Base-by-base conservation (phyloP, 2,888 invertebrate genomes). In the Conistra vaccinii region DNA sequence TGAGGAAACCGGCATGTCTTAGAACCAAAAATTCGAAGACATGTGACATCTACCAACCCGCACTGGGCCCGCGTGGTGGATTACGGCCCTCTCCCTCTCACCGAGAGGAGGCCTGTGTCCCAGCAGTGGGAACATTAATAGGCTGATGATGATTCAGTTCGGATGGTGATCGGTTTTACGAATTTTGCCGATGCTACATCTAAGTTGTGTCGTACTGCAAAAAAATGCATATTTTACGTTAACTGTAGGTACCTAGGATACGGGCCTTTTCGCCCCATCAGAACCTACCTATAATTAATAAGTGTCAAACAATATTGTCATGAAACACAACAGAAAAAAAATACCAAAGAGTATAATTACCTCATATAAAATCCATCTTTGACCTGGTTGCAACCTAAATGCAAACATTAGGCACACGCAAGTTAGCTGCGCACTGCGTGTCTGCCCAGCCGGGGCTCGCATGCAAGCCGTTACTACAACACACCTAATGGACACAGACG, bases 381-480 rank as follows among this genome's bases (percentile, higher is more conserved):
- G 95, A 95, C 95, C 95, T 90, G 93, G 88, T 92, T 93, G 91
- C 92, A 94, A 94, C 92, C 93, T 94, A 92, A 95, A 94, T 94
- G 91, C 94, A 95, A 94, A 90, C 93, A 94, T 93, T 94, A 95
- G 90, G 91, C 79, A 91, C 95, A 96, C 95, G 95, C 95, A 93
- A 94, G 79, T 85, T 80, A 76, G 66, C 55, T 45, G 85, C 74
- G 85, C 83, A 82, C 91, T 93, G 93, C 94, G 93, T 94, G 95
- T 89, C 86, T 78, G 80, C 79, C 80, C 86, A 83, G 83, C 83
- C 60, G 78, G 74, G 83, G 81, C 79, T 87, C 87, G 90, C 95
- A 93, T 94, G 95, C 95, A 91, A 93, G 53, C 90, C 75, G 69
- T 77, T 80, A 78, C 85, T 85, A 88, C 88, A 84, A 85, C 87